Evolutionary conservation across 2,888 invertebrate species (phyloP), one percentile per base, ranked within the genome.

Genomic region (Acleris holmiana): DNA sequence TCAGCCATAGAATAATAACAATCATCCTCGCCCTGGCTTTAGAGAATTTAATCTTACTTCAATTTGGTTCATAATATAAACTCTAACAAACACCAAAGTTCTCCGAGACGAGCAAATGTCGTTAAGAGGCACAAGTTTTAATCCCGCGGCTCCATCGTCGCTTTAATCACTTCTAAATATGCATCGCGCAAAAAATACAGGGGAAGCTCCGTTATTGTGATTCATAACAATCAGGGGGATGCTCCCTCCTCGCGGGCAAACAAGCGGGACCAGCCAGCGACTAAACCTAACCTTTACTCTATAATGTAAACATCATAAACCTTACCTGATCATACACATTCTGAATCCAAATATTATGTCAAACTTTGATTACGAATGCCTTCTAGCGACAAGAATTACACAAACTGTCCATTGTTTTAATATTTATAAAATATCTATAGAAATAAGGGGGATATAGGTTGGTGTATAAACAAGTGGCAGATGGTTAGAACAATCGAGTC

Each of bases 91-190:
- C 86, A 86, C 76, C 83, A 77, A 85, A 89, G 84, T 88, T 88
- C 78, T 78, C 73, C 73, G 79, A 85, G 88, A 86, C 86, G 50
- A 51, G 67, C 50, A 80, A 82, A 82, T 84, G 84, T 82, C 84
- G 84, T 85, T 86, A 83, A 79, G 84, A 76, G 83, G 80, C 82
- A 76, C 80, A 84, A 84, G 85, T 84, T 88, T 85, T 83, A 86
- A 88, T 85, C 86, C 83, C 83, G 69, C 77, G 80, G 82, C 79
- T 71, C 75, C 82, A 85, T 83, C 82, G 82, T 77, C 80, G 84
- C 80, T 85, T 91, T 91, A 91, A 91, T 91, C 89, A 89, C 87
- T 84, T 85, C 86, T 86, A 85, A 90, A 88, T 89, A 90, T 88
- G 82, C 81, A 77, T 77, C 76, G 74, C 76, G 85, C 78, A 86